Percentiles rank a stretch among this genome's conserved stretches.
Conservation (phyloP, 2,113 vertebrate species). For the Xenopus tropicalis region UCB_Xtro_10.0 CM004443.2:54938001-54938500, state of each 20-base stretch:
- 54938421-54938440: not conserved
- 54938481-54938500: not conserved
- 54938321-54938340: not conserved
- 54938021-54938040: constrained; percentile 4
- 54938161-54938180: too few relatives aligned
- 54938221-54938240: not conserved
- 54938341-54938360: too few relatives aligned
- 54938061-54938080: not conserved
- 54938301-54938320: not conserved
- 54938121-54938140: not conserved
- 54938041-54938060: not conserved
- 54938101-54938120: too few relatives aligned
- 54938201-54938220: not conserved
- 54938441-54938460: constrained; percentile 3
- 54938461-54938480: too few relatives aligned
- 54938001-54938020: constrained; percentile 23
- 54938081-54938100: constrained; percentile 3
- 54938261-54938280: not conserved
- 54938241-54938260: constrained; percentile 2
- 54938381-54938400: constrained; percentile 3
- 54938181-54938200: not conserved
- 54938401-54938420: too few relatives aligned
- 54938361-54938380: not conserved
- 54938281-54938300: not conserved
- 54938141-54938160: constrained; percentile 3